Evolutionary conservation across 2,797 vertebrate genomes (phyloP).

Genomic region (Pempheris klunzingeri): DNA sequence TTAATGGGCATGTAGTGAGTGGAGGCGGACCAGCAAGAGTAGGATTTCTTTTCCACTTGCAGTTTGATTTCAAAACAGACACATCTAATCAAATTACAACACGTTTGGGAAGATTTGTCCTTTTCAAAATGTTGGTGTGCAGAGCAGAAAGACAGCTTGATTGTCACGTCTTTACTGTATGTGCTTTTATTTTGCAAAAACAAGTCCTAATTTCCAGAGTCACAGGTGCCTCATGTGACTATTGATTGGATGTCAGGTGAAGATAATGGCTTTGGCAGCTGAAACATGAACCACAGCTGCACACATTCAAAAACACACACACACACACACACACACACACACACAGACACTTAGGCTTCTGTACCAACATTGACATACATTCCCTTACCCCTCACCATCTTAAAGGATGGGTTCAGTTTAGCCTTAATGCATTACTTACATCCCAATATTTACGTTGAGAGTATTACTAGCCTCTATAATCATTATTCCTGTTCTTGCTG

Average conservation of each 20-base stretch:
- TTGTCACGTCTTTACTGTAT: slow-evolving; percentile 16
- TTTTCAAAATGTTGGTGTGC: slow-evolving; percentile 37
- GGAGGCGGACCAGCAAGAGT: slow-evolving; percentile 65
- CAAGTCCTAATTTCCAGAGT: slow-evolving; percentile 37
- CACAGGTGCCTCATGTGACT: slow-evolving; percentile 56
- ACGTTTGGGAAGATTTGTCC: slow-evolving; percentile 63
- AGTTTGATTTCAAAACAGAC: slow-evolving; percentile 82
- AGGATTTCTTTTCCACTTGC: slow-evolving; percentile 77
- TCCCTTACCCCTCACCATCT: neutral
- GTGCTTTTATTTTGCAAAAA: slow-evolving; percentile 42
- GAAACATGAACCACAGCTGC: slow-evolving; percentile 43
- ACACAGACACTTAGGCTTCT: slow-evolving; percentile 6
- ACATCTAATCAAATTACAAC: slow-evolving; percentile 79
- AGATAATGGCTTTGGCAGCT: slow-evolving; percentile 44
- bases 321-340: neutral
- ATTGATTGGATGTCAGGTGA: slow-evolving; percentile 37
- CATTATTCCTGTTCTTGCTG: neutral
- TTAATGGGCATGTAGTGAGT: slow-evolving; percentile 76
- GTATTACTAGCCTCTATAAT: neutral
- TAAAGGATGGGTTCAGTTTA: neutral
- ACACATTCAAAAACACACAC: neutral
- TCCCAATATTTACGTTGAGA: neutral
- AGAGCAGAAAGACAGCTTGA: slow-evolving; percentile 37
- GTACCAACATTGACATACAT: slow-evolving; percentile 3
- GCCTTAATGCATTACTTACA: neutral